Base-by-base conservation (phyloP, 2,797 vertebrate genomes). In the Carduelis carduelis region DNA sequence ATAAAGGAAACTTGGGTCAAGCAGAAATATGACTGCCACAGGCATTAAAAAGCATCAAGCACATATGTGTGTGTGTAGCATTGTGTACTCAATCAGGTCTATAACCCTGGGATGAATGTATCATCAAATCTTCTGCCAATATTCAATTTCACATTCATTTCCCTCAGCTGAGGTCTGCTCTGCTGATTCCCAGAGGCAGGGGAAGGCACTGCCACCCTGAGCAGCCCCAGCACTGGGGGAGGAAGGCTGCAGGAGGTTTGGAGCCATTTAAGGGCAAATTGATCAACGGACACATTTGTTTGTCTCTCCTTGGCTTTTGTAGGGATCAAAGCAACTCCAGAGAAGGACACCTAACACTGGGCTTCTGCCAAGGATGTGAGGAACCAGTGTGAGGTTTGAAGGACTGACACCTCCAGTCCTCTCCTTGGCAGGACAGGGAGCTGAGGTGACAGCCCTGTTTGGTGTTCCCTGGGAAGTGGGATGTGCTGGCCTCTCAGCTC, bases 61-160 rank as follows among this genome's bases (percentile, higher is more conserved):
- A 4, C 1, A 3, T 1, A 5, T 1, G 6, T 39, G 14, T 65
- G 7, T n/a, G 26, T 65, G 22, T 12, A 50, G 34, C 27, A 12
- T 2, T 71, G 22, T 83, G 61, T 64, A 46, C 37, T 89, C 5
- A 5, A 4, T 34, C 46, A 55, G 44, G 60, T 47, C 76, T 57
- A 57, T 56, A 89, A 74, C 0, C 0, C 22, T 85, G 4, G 0
- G 49, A 37, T 44, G 14, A 76, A 63, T 26, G 21, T 8, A 41
- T 47, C 21, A 12, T 34, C 15, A 89, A 34, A 35, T 69, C 76
- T 78, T 59, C 43, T 82, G 60, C 63, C 76, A 79, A 66, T 77
- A 79, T 53, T 74, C 14, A 39, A 66, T 77, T 87, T 64, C 27
- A 37, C 24, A 63, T 79, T 53, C 0, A 39, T 87, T 65, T 87